Evolutionary conservation across 2,888 invertebrate genomes (phyloP).

Genomic region (Heliconius cydno): DNA sequence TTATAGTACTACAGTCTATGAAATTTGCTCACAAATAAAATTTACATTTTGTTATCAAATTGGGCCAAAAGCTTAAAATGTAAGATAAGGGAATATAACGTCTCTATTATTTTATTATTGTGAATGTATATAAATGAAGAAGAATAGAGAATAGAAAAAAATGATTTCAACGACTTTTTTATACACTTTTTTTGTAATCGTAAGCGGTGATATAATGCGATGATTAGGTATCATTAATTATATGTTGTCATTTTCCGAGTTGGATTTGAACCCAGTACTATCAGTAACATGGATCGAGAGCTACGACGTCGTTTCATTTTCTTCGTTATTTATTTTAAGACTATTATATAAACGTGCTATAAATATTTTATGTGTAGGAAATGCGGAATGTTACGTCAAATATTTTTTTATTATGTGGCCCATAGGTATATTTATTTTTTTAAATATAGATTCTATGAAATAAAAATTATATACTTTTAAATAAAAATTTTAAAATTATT

Average conservation of each 20-base stretch:
- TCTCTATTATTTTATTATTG: not conserved
- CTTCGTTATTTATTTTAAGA: not conserved
- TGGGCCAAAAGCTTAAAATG: not conserved
- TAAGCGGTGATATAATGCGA: not conserved
- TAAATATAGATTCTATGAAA: not conserved
- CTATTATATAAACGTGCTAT: not conserved
- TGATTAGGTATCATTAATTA: not conserved
- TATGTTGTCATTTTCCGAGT: not conserved
- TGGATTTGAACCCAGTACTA: not conserved
- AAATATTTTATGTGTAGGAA: not conserved
- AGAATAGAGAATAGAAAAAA: no score
- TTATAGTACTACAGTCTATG: not conserved
- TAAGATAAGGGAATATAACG: not conserved
- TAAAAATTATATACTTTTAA: not conserved
- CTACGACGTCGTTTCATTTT: not conserved
- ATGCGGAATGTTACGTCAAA: not conserved
- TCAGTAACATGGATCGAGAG: not conserved
- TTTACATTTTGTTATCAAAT: slow-evolving; percentile 6
- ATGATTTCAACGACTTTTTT: not conserved
- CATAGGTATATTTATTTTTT: no score
- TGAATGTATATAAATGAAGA: not conserved
- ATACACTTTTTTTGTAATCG: not conserved
- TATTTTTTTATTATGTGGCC: not conserved
- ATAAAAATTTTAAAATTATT: no score
- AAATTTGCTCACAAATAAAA: not conserved